phyloP scores from a whole-genome alignment of 2,113 vertebrate genomes.

The Ondatra zibethicus region DNA sequence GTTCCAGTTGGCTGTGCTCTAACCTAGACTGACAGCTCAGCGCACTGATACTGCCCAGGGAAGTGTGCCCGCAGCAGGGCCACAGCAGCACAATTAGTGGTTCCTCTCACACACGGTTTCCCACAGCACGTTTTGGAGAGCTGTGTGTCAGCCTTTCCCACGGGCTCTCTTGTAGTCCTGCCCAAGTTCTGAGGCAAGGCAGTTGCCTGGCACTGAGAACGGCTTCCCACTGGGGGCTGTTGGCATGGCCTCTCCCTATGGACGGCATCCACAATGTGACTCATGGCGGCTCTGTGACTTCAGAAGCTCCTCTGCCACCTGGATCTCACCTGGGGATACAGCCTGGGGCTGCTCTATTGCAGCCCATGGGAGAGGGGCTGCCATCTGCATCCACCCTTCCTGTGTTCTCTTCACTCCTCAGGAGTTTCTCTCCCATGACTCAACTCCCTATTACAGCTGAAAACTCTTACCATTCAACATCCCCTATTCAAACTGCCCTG shows the following conservation, averaged over 20 bases:
- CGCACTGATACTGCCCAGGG: neutral
- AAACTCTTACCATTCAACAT: neutral
- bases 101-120: neutral
- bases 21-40: neutral
- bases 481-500: slow-evolving; percentile 6
- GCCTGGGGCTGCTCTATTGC: neutral
- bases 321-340: neutral
- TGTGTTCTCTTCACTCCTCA: neutral
- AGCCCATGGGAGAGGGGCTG: neutral
- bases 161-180: neutral
- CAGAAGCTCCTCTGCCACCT: slow-evolving; percentile 8
- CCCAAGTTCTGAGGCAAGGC: neutral
- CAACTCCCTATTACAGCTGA: neutral
- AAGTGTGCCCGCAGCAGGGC: neutral
- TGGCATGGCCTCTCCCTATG: neutral
- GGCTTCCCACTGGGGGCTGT: neutral
- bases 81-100: neutral
- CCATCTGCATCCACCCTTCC: neutral
- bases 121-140: neutral
- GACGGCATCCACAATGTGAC: neutral
- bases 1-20: neutral
- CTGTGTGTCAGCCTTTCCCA: neutral
- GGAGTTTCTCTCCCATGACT: neutral
- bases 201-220: neutral
- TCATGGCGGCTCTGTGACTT: neutral